Evolutionary conservation across 2,797 vertebrate genomes (phyloP), one percentile per base, ranked within the genome.

Genomic region (Champsocephalus gunnari): DNA sequence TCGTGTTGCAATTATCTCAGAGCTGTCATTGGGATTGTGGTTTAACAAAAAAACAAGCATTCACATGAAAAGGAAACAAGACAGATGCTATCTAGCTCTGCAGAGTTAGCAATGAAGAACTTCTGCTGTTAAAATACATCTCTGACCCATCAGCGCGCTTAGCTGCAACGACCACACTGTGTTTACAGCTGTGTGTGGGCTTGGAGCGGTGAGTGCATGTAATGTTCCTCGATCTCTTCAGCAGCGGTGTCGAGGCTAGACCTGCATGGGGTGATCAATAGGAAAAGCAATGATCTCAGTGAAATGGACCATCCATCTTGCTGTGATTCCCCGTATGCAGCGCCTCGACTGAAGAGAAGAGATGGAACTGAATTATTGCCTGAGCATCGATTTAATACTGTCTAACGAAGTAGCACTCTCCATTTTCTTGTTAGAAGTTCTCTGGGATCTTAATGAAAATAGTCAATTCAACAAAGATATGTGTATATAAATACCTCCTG

Each of bases 271-370:
- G 10, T 61, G 34, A 93, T 93, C 93, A 87, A 92, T 94, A 87
- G 81, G 75, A 86, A 87, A 88, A 86, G 85, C 79, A 90, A 92
- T 89, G 85, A 89, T 92, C 88, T 82, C 56, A 56, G 85, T 81
- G 84, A 87, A 91, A 89, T 79, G 81, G 82, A 80, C 82, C 72
- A 86, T 92, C 89, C 80, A 81, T 92, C 90, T 90, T 73, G 73
- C 76, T 76, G 83, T 81, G 90, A 88, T 87, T 86, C 72, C 34
- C 70, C 85, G 86, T 73, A 80, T 73, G 58, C 81, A 73, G 76
- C 48, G 21, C 72, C 57, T 65, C 3, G 44, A 74, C 73, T 69
- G 73, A 81, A 82, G 75, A 77, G 73, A 70, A 71, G 62, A 82
- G 83, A 80, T 83, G 59, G 81, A 87, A 84, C 76, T 77, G 82